Evolutionary conservation across 2,797 vertebrate genomes (phyloP), one percentile per base, ranked within the genome.

Genomic region (Carapus acus): DNA sequence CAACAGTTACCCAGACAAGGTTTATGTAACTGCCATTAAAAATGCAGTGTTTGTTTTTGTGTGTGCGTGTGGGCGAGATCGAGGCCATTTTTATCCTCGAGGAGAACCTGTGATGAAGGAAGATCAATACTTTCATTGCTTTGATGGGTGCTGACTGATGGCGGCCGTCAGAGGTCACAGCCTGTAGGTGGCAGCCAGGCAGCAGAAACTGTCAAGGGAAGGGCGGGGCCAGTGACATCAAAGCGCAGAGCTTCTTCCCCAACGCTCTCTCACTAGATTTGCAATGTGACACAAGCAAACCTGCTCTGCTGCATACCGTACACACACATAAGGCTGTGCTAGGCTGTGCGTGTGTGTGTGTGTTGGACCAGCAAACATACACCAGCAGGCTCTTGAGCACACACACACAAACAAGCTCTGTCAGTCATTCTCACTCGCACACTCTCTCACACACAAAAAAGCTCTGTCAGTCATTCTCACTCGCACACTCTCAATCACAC

Each of bases 221-320:
- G 38, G 43, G 39, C 20, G 12, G 13, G 24, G 43, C 17, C 17
- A 12, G n/a, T 41, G 57, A 48, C 3, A n/a, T 44, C 43, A 43
- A 38, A 42, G 52, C 44, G 59, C 44, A 4, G 38, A 55, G n/a
- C 23, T 29, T 29, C 31, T 2, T 4, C 21, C 38, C 17, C n/a
- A 41, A 50, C 65, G 48, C 16, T 23, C 47, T 18, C 47, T 36
- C 46, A 49, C 40, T 43, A 52, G 22, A 19, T 27, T 67, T 27
- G 24, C 37, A 60, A 49, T 60, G 45, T 21, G 38, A 65, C 55
- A 71, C 62, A 44, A 67, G 31, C 21, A 12, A 83, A 81, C 82
- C 76, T 75, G 82, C 71, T 78, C 56, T 41, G 57, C 79, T 49
- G 57, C 80, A 83, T 80, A 62, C 74, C 71, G 62, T 16, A 36